Conservation (phyloP, 2,797 vertebrate species). For the Brachyrhaphis roseni region DNA sequence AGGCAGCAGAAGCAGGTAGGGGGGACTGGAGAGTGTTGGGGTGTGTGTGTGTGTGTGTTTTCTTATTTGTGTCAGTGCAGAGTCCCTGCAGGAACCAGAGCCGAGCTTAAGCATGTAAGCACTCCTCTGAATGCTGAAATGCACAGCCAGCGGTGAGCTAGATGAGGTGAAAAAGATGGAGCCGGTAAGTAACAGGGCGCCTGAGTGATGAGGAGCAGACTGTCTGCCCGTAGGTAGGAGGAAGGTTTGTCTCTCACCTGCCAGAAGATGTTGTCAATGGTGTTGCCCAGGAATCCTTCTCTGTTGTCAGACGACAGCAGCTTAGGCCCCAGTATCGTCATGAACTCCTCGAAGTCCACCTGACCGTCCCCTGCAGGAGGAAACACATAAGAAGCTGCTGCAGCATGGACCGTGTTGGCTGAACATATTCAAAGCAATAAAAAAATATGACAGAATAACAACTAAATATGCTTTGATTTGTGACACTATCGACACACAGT, state of each 20-base stretch:
- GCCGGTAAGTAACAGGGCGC: slow-evolving; percentile 29
- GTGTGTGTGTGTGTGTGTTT: slow-evolving; percentile 8
- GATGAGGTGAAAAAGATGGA: slow-evolving; percentile 31
- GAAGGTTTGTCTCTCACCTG: slow-evolving; percentile 82
- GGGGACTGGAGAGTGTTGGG: slow-evolving; percentile 20
- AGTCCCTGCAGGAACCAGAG: slow-evolving; percentile 54
- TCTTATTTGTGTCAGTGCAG: slow-evolving; percentile 32
- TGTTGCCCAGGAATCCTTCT: slow-evolving; percentile 93
- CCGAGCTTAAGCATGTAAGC: slow-evolving; percentile 55
- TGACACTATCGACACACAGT: slow-evolving; percentile 20
- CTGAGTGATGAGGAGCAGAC: slow-evolving; percentile 34
- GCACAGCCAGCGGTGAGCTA: slow-evolving; percentile 38
- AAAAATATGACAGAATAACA: slow-evolving; percentile 48
- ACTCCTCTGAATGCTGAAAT: slow-evolving; percentile 53
- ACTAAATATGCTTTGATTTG: slow-evolving; percentile 43
- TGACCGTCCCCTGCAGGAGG: slow-evolving; percentile 87
- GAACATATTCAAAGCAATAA: slow-evolving; percentile 3
- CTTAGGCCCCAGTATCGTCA: slow-evolving; percentile 96
- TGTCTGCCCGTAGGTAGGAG: slow-evolving; percentile 5
- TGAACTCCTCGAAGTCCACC: slow-evolving; percentile 97
- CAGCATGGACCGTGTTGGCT: not conserved
- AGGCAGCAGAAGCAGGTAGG: slow-evolving; percentile 34
- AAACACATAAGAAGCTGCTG: not conserved
- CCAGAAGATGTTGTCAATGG: slow-evolving; percentile 98
- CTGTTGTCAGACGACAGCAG: slow-evolving; percentile 92